Evolutionary conservation across 2,113 vertebrate genomes (phyloP).

Genomic region (Montifringilla adamsi): DNA sequence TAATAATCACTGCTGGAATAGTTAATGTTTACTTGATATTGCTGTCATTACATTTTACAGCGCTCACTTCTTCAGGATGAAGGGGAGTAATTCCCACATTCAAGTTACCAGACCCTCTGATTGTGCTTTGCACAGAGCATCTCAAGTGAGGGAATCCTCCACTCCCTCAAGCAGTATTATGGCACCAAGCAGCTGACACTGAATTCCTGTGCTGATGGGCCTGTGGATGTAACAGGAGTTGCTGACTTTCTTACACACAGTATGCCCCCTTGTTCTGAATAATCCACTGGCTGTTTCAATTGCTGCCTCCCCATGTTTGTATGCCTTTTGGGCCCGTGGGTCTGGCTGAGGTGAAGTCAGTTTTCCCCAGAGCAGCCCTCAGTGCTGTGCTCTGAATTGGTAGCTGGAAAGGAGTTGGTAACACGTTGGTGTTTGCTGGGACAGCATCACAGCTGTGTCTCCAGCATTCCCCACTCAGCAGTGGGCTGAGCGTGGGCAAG

Average conservation of each 20-base stretch:
- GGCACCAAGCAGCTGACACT: background rate
- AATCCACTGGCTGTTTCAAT: background rate
- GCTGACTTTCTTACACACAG: background rate
- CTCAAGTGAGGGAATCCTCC: background rate
- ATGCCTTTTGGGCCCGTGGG: background rate
- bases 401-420: background rate
- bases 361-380: background rate
- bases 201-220: background rate
- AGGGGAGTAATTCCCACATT: background rate
- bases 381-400: background rate
- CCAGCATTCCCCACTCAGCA: background rate
- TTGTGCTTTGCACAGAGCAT: background rate
- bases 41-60: conserved; percentile 29
- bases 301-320: background rate
- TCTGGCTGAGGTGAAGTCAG: background rate
- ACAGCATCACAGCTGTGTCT: background rate
- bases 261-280: background rate
- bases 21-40: conserved; percentile 40
- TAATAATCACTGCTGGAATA: background rate
- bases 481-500: background rate
- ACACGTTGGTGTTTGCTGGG: background rate
- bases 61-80: background rate
- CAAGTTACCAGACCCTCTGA: background rate
- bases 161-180: background rate
- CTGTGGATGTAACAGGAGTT: background rate